Percentiles rank a stretch among this genome's conserved stretches.
These are phyloP conservation scores for Paramormyrops kingsleyae DNA, from an alignment of 2,113 vertebrate species.

Conservation along the genomic window DNA sequence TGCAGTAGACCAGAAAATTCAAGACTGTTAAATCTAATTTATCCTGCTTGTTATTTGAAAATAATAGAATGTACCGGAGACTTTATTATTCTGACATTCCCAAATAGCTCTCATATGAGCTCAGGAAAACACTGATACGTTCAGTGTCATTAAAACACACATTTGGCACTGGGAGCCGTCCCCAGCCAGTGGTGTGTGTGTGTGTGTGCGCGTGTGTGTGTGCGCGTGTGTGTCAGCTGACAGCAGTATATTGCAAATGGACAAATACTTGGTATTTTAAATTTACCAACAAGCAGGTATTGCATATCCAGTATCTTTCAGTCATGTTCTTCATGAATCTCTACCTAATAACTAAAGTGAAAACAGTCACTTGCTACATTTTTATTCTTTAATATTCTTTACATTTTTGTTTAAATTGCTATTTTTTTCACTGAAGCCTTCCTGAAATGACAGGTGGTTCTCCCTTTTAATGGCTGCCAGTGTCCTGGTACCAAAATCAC, in stretches of 20 bases:
- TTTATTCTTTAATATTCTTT: neutral
- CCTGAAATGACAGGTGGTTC: neutral
- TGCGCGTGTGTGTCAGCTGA: neutral
- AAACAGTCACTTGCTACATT: neutral
- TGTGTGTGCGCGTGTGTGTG: neutral
- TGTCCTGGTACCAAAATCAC: neutral
- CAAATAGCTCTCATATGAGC: neutral
- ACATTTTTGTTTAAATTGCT: neutral
- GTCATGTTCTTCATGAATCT: neutral
- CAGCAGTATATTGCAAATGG: neutral
- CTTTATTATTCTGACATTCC: neutral
- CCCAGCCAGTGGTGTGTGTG: neutral
- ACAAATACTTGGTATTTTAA: neutral
- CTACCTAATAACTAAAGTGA: neutral
- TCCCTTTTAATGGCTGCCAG: neutral
- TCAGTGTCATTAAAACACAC: neutral
- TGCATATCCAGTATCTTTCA: neutral
- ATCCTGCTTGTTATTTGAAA: conserved; percentile 12
- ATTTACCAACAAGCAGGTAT: neutral
- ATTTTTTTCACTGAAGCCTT: neutral
- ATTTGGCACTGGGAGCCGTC: neutral
- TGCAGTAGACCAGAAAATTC: neutral
- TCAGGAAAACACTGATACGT: neutral
- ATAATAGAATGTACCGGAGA: neutral
- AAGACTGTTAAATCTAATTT: neutral